A percentile compares a stretch with the other conserved stretches of the same genome.
phyloP scores from a whole-genome alignment of 1,140 invertebrate species.

The Pseudomyrmex pallidus region DNA sequence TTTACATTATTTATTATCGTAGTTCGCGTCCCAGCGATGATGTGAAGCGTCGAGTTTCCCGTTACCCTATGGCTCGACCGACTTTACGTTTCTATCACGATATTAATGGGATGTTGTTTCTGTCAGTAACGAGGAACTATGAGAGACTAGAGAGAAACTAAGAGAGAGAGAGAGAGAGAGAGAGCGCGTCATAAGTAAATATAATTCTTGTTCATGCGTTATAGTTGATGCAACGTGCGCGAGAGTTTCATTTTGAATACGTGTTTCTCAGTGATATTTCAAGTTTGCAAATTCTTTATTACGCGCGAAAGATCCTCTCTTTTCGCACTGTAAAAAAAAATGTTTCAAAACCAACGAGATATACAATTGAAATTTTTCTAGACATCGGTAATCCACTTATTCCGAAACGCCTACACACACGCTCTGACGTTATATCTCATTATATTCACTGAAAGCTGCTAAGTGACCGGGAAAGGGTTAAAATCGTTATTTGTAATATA shows the following conservation, averaged over 20 bases:
- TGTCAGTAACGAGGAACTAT: slow-evolving; percentile 53
- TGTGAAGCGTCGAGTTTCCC: slow-evolving; percentile 9
- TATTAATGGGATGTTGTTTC: slow-evolving; percentile 67
- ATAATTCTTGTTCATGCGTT: slow-evolving; percentile 46
- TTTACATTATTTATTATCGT: neutral
- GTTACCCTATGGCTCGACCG: slow-evolving; percentile 9
- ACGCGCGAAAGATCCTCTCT: too few species aligned
- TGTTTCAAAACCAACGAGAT: neutral
- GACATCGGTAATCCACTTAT: too few species aligned
- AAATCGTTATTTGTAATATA: slow-evolving; percentile 45
- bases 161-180: too few species aligned
- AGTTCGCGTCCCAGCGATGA: neutral
- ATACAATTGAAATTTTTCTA: neutral
- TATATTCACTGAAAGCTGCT: neutral
- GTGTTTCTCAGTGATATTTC: slow-evolving; percentile 24
- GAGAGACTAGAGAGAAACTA: slow-evolving; percentile 20
- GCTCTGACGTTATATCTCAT: neutral
- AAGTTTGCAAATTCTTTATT: slow-evolving; percentile 9
- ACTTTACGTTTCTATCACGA: slow-evolving; percentile 46
- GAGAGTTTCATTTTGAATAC: slow-evolving; percentile 36
- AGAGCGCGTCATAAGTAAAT: slow-evolving; percentile 49
- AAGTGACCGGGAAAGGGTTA: slow-evolving; percentile 3
- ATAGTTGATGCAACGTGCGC: neutral
- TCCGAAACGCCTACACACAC: too few species aligned
- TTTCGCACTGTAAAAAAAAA: neutral